Evolutionary conservation across 2,888 invertebrate species (phyloP).

Genomic region (Macrophya annulata): DNA sequence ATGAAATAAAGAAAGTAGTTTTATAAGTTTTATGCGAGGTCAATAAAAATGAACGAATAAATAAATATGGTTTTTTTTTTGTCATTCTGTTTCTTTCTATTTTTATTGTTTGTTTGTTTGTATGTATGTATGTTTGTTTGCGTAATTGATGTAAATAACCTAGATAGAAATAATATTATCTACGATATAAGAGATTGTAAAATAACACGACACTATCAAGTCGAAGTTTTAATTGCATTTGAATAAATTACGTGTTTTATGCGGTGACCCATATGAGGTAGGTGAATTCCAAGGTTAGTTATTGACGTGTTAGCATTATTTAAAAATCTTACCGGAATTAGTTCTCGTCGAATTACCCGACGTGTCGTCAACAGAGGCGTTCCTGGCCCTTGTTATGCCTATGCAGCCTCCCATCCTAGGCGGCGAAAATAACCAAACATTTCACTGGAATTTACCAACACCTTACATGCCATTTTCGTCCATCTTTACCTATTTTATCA

Average conservation of each 20-base stretch:
- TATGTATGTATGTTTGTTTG: not conserved
- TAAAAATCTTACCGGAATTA: slow-evolving; percentile 85
- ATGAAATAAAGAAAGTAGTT: slow-evolving; percentile 4
- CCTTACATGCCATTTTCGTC: slow-evolving; percentile 77
- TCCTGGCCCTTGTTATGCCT: slow-evolving; percentile 91
- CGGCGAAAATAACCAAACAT: slow-evolving; percentile 81
- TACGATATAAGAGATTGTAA: not conserved
- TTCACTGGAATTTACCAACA: slow-evolving; percentile 79
- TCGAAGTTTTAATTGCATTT: slow-evolving; percentile 28
- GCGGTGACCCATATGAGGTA: slow-evolving; percentile 54
- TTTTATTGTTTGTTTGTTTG: not conserved
- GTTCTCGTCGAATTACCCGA: slow-evolving; percentile 91
- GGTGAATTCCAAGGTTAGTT: slow-evolving; percentile 72
- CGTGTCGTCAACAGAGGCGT: slow-evolving; percentile 90
- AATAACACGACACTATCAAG: not conserved
- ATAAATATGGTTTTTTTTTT: not conserved
- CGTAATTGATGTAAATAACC: not conserved
- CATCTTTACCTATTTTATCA: slow-evolving; percentile 68
- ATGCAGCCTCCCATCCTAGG: slow-evolving; percentile 94
- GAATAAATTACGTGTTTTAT: slow-evolving; percentile 47
- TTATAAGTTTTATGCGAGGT: not conserved
- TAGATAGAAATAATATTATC: slow-evolving; percentile 1
- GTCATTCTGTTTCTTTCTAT: not conserved
- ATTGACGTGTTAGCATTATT: slow-evolving; percentile 57
- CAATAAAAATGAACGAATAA: not conserved